Evolutionary conservation across 53 echinoderm and acorn worm genomes (phyloP), one percentile per base, ranked within the genome.

Genomic region (Apostichopus leukothele): DNA sequence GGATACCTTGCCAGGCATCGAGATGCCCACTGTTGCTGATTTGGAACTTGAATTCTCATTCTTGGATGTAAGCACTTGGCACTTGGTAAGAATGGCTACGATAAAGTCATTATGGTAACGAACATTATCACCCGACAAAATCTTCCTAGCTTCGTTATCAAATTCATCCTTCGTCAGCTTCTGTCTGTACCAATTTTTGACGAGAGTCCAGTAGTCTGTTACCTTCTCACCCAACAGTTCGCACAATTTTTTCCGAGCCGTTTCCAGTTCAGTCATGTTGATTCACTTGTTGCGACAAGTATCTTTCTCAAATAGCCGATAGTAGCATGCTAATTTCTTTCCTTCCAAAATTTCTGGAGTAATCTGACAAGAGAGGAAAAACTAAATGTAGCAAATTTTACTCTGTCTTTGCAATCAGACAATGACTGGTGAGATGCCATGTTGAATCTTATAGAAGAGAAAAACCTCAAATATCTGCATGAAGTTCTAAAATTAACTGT

Each of bases 161-260:
- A 97, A 97, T 75, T 97, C 95, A 21, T 97, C 97, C 74, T 97
- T 97, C 79, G 92, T 92, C 10, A 95, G 90, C 76, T 97, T 97
- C 91, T 94, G 91, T 54, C 97, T 74, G 88, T 95, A 97, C 97
- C 97, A 97, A 19, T 92, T 80, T 86, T 97, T 97, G 90, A 97
- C 95, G 68, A 93, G 90, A 20, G 95, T 75, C 97, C 97, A 97
- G 61, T 97, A 97, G 52, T 66, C 83, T 55, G 89, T 60, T 0
- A 83, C 67, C 11, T 90, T 87, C 2, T 92, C 92, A 6, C 92
- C 92, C 18, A 92, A 74, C 0, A 79, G 52, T 7, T 92, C 92
- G 76, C 74, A 60, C 8, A 92, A 53, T 5, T 90, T 92, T 81
- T 83, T 87, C 68, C 88, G 89, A 21, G 92, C 92, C 67, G 60